Evolutionary conservation across 2,888 invertebrate species (phyloP).

Genomic region (Zhengitettix transpicula): DNA sequence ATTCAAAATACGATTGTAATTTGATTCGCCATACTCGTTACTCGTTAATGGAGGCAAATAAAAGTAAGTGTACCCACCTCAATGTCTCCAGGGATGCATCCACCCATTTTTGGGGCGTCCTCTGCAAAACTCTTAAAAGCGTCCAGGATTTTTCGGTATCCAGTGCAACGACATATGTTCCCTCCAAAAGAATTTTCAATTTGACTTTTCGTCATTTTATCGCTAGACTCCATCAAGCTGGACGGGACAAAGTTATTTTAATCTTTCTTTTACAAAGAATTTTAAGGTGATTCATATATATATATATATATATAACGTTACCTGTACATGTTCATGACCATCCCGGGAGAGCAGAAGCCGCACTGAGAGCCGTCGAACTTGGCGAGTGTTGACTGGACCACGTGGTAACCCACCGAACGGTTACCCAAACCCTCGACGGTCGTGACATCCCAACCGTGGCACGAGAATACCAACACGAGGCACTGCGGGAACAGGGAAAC

Average conservation of each 20-base stretch:
- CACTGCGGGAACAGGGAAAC: constrained; percentile 29
- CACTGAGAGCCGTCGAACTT: constrained; percentile 55
- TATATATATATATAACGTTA: constrained; percentile 16
- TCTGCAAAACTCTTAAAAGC: constrained; percentile 63
- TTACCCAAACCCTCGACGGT: constrained; percentile 60
- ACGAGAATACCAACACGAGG: constrained; percentile 41
- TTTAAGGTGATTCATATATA: too few species aligned
- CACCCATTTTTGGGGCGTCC: constrained; percentile 31
- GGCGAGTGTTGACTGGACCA: constrained; percentile 46
- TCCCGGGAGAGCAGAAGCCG: constrained; percentile 60
- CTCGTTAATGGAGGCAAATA: too few species aligned
- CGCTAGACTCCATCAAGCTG: constrained; percentile 30
- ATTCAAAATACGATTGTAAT: too few species aligned
- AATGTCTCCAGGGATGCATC: constrained; percentile 26
- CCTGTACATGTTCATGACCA: constrained; percentile 63
- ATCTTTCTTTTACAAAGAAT: too few species aligned
- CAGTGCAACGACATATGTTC: constrained; percentile 59
- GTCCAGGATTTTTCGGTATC: constrained; percentile 61
- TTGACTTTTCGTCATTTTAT: constrained; percentile 19
- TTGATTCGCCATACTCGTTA: too few species aligned
- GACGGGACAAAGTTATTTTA: constrained; percentile 11
- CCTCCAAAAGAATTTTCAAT: constrained; percentile 39
- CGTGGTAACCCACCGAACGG: constrained; percentile 44
- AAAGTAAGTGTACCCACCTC: constrained; percentile 19
- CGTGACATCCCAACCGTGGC: constrained; percentile 47